These are phyloP conservation scores for Coptodon rendalli DNA, from an alignment of 2,113 vertebrate species.

Conservation along the genomic window DNA sequence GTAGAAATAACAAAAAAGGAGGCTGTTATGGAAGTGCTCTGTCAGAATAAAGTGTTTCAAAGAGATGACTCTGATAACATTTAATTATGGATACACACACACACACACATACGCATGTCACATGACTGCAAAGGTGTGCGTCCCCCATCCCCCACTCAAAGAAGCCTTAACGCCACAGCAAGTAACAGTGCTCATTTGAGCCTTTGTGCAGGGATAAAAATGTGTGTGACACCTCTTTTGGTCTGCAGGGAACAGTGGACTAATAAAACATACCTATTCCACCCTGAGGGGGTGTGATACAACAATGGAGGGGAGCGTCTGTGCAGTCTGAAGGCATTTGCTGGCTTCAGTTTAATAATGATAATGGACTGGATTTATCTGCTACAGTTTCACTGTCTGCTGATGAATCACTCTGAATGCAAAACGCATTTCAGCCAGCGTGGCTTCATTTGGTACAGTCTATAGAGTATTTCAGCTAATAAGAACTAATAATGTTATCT, in stretches of 20 bases:
- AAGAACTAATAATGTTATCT: not conserved
- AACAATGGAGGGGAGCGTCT: not conserved
- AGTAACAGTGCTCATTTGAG: slow-evolving; percentile 4
- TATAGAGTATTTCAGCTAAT: not conserved
- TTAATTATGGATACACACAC: not conserved
- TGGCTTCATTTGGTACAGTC: not conserved
- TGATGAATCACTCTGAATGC: slow-evolving; percentile 14
- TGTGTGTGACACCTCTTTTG: not conserved
- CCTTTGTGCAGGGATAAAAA: not conserved
- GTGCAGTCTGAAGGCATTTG: not conserved
- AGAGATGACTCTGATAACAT: not conserved
- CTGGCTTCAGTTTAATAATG: slow-evolving; percentile 26
- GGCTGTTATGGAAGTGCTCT: not conserved
- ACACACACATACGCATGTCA: not conserved
- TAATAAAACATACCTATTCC: not conserved
- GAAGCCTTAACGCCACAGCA: not conserved
- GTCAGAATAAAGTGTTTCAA: not conserved
- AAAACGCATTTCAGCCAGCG: not conserved
- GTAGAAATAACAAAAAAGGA: not conserved
- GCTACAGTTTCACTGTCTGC: not conserved
- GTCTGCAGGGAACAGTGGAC: not conserved
- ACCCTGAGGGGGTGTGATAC: not conserved
- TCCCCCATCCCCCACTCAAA: not conserved
- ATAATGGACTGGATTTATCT: slow-evolving; percentile 44
- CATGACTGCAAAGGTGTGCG: not conserved